Percentiles rank a stretch among this genome's conserved stretches.
These are phyloP conservation scores for Sciurus vulgaris DNA, from an alignment of 2,797 vertebrate species.

Conservation along the genomic window DNA sequence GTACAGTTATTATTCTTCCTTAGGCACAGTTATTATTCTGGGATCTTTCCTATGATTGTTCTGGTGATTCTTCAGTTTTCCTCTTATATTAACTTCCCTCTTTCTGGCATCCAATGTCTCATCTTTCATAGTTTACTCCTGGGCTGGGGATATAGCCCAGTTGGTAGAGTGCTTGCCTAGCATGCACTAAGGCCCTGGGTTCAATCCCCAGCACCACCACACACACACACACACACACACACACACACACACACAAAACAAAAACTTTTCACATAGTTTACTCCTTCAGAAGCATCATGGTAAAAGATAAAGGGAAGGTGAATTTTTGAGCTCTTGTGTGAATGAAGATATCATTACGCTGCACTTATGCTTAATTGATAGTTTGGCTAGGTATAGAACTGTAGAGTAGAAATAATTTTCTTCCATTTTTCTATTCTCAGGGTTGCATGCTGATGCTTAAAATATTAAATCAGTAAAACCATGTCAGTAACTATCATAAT, in stretches of 20 bases:
- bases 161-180: too few species aligned
- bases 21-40: not conserved
- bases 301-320: not conserved
- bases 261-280: not conserved
- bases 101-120: not conserved
- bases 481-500: constrained; percentile 9
- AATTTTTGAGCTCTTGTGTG: constrained; percentile 26
- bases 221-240: too few species aligned
- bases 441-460: not conserved
- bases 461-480: constrained; percentile 46
- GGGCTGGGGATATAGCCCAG: too few species aligned
- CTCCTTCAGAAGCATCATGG: not conserved
- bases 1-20: too few species aligned
- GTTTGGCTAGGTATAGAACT: constrained; percentile 69
- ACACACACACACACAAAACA: too few species aligned
- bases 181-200: too few species aligned
- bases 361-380: not conserved
- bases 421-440: not conserved
- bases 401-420: constrained; percentile 36
- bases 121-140: not conserved
- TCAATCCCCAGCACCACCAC: too few species aligned
- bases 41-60: not conserved
- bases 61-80: constrained; percentile 5
- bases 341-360: constrained; percentile 44
- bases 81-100: not conserved